Conservation (phyloP, 2,888 invertebrate genomes). For the Amiota mariae region DNA sequence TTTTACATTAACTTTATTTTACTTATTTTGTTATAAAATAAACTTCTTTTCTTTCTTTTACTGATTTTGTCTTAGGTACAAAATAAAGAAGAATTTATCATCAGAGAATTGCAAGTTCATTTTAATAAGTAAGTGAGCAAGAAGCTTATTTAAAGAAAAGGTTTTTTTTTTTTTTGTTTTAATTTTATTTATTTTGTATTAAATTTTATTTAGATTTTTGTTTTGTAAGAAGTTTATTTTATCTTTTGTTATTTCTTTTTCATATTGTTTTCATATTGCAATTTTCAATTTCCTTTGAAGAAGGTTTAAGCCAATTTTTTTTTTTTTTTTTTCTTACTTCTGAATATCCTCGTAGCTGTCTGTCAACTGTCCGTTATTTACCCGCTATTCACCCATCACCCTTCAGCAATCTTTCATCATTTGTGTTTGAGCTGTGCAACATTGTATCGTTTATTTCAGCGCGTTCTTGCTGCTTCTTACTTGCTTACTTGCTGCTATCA, state of each 20-base stretch:
- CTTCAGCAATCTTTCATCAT: neutral
- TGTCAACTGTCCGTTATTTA: neutral
- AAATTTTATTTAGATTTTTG: conserved; percentile 1
- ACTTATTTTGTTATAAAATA: too few relatives aligned
- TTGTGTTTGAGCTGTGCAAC: conserved; percentile 1
- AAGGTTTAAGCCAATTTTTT: conserved; percentile 11
- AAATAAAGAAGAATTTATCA: neutral
- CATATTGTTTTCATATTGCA: conserved; percentile 10
- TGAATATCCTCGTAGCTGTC: neutral
- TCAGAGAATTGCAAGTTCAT: too few relatives aligned
- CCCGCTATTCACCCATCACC: neutral
- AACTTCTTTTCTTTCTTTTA: too few relatives aligned
- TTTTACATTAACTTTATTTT: too few relatives aligned
- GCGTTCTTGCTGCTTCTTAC: too few relatives aligned
- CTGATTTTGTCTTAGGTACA: too few relatives aligned
- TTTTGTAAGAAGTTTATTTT: neutral
- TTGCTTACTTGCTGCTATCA: conserved; percentile 16
- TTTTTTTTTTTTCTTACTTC: too few relatives aligned
- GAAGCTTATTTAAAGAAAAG: neutral
- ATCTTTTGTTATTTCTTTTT: neutral
- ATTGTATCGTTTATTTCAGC: conserved; percentile 3
- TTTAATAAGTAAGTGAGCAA: neutral
- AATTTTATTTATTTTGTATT: conserved; percentile 9
- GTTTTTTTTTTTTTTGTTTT: neutral
- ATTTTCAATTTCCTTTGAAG: conserved; percentile 9